A percentile compares a stretch with the other conserved stretches of the same genome.
These are phyloP conservation scores for Vipera latastei DNA, from an alignment of 2,797 vertebrate genomes.

Conservation along the genomic window DNA sequence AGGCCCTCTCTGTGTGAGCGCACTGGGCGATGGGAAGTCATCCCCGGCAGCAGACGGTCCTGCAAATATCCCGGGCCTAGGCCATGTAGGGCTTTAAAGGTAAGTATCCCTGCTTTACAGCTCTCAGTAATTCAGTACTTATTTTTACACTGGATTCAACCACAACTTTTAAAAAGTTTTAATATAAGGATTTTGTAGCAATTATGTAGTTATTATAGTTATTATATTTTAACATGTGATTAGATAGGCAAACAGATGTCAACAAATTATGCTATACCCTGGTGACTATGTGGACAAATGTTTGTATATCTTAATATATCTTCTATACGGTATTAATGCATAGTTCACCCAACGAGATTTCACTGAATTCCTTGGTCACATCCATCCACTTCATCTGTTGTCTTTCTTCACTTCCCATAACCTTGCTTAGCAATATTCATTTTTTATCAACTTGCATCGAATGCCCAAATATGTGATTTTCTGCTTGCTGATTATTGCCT, in stretches of 20 bases:
- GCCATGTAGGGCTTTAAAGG: too few relatives aligned
- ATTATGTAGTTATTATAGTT: not conserved
- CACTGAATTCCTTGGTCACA: not conserved
- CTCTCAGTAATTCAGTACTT: not conserved
- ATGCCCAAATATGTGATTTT: not conserved
- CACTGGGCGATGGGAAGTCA: too few relatives aligned
- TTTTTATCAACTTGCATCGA: not conserved
- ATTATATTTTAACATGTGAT: not conserved
- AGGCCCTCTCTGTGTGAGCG: too few relatives aligned
- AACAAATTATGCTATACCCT: not conserved
- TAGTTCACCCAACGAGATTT: not conserved
- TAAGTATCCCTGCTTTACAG: not conserved
- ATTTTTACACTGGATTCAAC: not conserved
- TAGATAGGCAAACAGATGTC: not conserved
- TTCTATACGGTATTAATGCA: not conserved
- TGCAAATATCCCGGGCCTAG: too few relatives aligned
- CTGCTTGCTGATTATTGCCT: not conserved
- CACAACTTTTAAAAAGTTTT: not conserved
- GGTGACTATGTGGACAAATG: not conserved
- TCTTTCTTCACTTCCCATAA: not conserved
- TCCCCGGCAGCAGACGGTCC: too few relatives aligned
- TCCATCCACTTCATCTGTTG: not conserved
- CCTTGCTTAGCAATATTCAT: not conserved
- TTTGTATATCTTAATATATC: not conserved
- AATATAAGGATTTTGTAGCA: not conserved